Evolutionary conservation across 2,113 vertebrate genomes (phyloP).

Genomic region (Arizona elegans): DNA sequence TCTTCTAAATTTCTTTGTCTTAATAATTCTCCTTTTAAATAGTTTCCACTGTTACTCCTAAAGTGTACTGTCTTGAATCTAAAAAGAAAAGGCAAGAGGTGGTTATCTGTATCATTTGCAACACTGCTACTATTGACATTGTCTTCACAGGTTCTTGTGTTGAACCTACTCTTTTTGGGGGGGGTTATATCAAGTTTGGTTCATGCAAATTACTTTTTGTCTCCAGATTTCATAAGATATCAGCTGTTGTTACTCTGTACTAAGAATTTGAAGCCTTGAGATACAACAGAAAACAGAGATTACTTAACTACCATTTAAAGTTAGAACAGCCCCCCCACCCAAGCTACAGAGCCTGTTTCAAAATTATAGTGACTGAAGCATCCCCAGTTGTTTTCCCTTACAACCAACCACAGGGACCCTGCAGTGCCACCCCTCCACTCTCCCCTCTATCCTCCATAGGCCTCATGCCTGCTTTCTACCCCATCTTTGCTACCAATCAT

Average conservation of each 20-base stretch:
- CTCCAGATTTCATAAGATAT: not conserved
- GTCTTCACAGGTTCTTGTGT: not conserved
- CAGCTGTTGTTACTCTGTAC: not conserved
- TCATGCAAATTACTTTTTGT: not conserved
- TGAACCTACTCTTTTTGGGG: not conserved
- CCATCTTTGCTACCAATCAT: not conserved
- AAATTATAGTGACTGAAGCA: not conserved
- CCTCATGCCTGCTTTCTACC: not conserved
- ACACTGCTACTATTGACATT: not conserved
- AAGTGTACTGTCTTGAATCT: not conserved
- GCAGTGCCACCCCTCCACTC: not conserved
- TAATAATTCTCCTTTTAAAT: not conserved
- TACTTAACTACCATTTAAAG: not conserved
- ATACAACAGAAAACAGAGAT: not conserved
- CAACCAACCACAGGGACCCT: not conserved
- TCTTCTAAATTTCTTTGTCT: not conserved
- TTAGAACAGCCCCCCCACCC: not conserved
- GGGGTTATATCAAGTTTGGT: not conserved
- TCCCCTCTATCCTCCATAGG: not conserved
- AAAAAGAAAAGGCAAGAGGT: not conserved
- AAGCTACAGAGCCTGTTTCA: not conserved
- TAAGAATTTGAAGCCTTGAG: not conserved
- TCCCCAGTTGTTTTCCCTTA: not conserved
- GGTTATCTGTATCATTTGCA: not conserved
- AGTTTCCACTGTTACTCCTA: not conserved